Conservation (phyloP, 2,797 vertebrate genomes). For the Smutsia gigantea region DNA sequence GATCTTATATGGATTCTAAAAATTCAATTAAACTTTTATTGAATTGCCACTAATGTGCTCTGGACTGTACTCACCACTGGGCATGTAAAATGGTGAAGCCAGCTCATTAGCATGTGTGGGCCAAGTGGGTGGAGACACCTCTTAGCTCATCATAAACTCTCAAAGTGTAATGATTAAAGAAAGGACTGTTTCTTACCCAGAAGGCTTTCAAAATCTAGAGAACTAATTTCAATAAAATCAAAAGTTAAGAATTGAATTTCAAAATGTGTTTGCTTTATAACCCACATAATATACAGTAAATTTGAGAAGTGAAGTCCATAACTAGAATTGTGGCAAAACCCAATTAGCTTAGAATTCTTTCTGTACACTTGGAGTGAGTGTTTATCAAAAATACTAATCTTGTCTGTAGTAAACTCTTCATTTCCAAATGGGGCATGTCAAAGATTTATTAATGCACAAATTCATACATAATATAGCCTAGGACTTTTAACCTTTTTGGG, state of each 20-base stretch:
- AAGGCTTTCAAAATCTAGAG: background rate
- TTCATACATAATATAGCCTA: background rate
- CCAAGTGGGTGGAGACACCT: background rate
- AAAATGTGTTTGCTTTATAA: background rate
- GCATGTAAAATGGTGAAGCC: background rate
- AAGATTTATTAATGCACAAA: background rate
- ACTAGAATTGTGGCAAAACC: background rate
- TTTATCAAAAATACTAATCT: background rate
- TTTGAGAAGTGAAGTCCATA: background rate
- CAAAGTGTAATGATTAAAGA: background rate
- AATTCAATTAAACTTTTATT: background rate
- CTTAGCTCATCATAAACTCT: background rate
- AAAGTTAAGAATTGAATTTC: background rate
- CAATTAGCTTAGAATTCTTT: background rate
- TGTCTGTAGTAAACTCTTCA: background rate
- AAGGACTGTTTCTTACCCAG: background rate
- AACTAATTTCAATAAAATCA: background rate
- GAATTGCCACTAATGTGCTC: background rate
- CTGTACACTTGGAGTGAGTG: background rate
- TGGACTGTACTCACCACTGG: background rate
- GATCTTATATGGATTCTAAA: background rate
- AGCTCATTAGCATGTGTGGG: accelerated
- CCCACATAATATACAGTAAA: background rate
- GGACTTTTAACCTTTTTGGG: background rate
- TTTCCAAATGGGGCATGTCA: background rate